These are phyloP conservation scores for Leucopsar rothschildi DNA, from an alignment of 2,113 vertebrate species.

Conservation along the genomic window DNA sequence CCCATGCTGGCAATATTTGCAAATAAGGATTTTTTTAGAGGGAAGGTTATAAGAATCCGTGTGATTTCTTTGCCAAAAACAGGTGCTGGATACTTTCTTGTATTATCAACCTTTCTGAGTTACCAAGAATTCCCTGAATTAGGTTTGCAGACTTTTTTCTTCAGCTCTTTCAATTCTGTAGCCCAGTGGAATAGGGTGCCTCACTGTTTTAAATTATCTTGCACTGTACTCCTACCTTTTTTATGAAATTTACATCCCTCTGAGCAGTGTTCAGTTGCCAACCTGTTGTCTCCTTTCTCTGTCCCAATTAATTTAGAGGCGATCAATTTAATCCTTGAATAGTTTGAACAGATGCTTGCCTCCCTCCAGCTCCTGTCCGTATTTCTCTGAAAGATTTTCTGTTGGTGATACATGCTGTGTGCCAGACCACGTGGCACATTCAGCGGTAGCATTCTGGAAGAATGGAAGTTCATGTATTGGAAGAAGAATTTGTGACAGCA, in stretches of 20 bases:
- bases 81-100: neutral
- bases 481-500: neutral
- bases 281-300: neutral
- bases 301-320: neutral
- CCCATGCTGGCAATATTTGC: neutral
- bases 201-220: neutral
- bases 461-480: neutral
- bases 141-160: neutral
- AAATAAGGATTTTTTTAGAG: neutral
- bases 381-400: neutral
- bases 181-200: neutral
- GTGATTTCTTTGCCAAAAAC: neutral
- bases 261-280: neutral
- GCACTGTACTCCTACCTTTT: neutral
- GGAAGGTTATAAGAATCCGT: neutral
- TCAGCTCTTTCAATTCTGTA: neutral
- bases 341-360: neutral
- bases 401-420: neutral
- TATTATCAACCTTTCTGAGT: neutral
- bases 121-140: neutral
- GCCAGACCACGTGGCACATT: neutral
- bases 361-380: neutral
- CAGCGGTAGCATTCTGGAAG: neutral
- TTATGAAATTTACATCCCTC: neutral
- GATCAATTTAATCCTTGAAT: slow-evolving; percentile 1